Evolutionary conservation across 2,797 vertebrate genomes (phyloP).

Genomic region (Streptopelia turtur): DNA sequence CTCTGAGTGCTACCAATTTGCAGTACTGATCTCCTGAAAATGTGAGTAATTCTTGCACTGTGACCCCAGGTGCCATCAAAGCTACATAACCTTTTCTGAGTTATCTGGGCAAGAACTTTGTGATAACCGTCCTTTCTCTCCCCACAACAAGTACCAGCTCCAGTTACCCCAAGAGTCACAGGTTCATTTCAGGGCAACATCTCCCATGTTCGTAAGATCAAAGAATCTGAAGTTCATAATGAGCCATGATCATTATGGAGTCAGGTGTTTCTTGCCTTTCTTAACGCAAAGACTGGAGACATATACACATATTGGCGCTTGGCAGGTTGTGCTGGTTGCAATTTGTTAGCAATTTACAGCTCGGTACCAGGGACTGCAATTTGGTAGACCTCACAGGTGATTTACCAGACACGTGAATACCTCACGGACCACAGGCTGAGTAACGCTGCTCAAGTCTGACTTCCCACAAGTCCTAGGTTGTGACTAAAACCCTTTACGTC

Average conservation of each 20-base stretch:
- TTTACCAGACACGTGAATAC: constrained; percentile 30
- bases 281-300: background rate
- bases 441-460: background rate
- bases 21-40: background rate
- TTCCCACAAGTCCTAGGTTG: background rate
- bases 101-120: background rate
- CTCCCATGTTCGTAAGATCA: background rate
- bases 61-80: rapidly evolving
- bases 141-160: background rate
- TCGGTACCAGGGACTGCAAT: background rate
- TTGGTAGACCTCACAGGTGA: constrained; percentile 28
- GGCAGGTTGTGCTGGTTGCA: constrained; percentile 10
- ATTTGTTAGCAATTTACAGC: constrained; percentile 9
- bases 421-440: background rate
- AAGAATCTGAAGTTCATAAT: background rate
- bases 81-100: background rate
- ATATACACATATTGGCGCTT: background rate
- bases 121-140: background rate
- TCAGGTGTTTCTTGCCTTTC: background rate
- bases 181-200: background rate
- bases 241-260: rapidly evolving
- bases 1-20: background rate
- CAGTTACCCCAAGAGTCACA: background rate
- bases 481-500: constrained; percentile 17
- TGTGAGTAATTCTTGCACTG: background rate